phyloP scores from a whole-genome alignment of 2,113 vertebrate genomes.

The Nothobranchius furzeri region DNA sequence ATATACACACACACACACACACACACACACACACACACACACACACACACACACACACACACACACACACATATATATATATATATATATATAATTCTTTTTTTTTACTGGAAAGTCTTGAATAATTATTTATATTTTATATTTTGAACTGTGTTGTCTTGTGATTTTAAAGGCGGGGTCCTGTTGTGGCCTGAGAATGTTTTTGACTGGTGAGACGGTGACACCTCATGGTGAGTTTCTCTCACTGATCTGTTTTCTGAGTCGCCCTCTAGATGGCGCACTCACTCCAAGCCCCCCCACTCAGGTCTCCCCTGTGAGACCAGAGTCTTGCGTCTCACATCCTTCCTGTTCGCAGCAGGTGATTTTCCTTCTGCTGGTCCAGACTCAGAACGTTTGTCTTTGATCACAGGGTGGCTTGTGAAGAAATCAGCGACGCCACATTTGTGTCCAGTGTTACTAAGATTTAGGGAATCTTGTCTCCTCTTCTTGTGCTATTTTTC shows the following conservation, averaged over 20 bases:
- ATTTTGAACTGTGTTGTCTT: no score
- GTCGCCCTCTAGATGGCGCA: slow-evolving; percentile 64
- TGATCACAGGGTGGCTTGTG: slow-evolving; percentile 28
- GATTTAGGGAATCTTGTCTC: no score
- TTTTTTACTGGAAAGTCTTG: no score
- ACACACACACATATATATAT: no score
- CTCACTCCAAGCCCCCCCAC: slow-evolving; percentile 53
- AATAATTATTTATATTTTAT: no score
- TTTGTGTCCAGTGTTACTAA: no score
- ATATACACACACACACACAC: no score
- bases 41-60: no score
- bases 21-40: no score
- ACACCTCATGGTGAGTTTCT: slow-evolving; percentile 56
- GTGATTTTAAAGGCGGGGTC: no score
- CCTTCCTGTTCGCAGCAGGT: slow-evolving; percentile 32
- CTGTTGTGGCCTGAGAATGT: not conserved
- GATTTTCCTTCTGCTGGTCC: slow-evolving; percentile 33
- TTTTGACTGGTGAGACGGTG: slow-evolving; percentile 37
- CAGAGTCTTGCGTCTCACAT: slow-evolving; percentile 38
- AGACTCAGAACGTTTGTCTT: slow-evolving; percentile 52
- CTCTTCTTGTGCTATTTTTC: not conserved
- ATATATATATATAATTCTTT: no score
- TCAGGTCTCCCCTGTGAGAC: slow-evolving; percentile 15
- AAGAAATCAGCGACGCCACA: not conserved
- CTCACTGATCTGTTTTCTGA: slow-evolving; percentile 9